These are phyloP conservation scores for Sisor rabdophorus DNA, from an alignment of 2,113 vertebrate genomes.

Conservation along the genomic window DNA sequence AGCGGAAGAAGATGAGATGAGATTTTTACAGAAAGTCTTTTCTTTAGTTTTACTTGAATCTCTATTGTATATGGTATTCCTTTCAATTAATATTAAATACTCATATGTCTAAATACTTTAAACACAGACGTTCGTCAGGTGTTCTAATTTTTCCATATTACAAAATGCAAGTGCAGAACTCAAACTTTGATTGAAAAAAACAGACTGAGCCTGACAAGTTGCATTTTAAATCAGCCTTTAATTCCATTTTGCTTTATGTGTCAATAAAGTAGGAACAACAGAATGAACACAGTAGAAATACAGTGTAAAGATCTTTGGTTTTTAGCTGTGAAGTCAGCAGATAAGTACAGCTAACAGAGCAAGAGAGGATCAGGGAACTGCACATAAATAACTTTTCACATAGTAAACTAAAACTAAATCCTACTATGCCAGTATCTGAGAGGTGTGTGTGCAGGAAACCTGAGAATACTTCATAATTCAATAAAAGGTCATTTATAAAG, in stretches of 20 bases:
- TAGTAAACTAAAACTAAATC: slow-evolving; percentile 1
- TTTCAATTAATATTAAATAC: too few species aligned
- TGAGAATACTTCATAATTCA: slow-evolving; percentile 39
- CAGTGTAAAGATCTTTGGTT: slow-evolving; percentile 49
- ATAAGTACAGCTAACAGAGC: slow-evolving; percentile 31
- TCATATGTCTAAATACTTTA: too few species aligned
- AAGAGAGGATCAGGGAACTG: slow-evolving; percentile 23
- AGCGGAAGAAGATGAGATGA: too few species aligned
- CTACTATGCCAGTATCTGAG: slow-evolving; percentile 25
- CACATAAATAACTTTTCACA: slow-evolving; percentile 21
- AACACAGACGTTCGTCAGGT: too few species aligned
- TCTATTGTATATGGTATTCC: too few species aligned
- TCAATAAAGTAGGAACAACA: slow-evolving; percentile 57
- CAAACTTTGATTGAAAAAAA: neutral
- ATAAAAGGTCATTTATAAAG: slow-evolving; percentile 24
- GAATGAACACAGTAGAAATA: slow-evolving; percentile 45
- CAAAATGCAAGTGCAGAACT: neutral
- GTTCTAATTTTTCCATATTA: too few species aligned
- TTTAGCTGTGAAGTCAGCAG: slow-evolving; percentile 38
- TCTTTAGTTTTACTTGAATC: too few species aligned
- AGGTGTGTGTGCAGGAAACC: slow-evolving; percentile 34
- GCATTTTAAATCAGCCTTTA: slow-evolving; percentile 59
- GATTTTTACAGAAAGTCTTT: too few species aligned
- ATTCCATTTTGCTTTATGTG: slow-evolving; percentile 59
- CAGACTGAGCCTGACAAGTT: slow-evolving; percentile 27